These are phyloP conservation scores for Ophion obscuratus DNA, from an alignment of 2,888 invertebrate species.

Conservation along the genomic window DNA sequence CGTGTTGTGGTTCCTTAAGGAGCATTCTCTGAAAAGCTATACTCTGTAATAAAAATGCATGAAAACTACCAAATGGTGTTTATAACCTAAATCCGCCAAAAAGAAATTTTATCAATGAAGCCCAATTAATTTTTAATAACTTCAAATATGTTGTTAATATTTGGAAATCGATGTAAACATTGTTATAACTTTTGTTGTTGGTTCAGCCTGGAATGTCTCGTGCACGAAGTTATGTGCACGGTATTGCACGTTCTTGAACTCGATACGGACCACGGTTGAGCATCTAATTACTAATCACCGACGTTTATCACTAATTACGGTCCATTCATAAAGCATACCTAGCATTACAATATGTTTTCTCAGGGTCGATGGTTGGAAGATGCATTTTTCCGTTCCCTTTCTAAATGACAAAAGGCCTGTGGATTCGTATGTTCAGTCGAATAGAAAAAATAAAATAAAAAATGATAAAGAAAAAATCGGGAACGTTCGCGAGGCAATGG, in stretches of 20 bases:
- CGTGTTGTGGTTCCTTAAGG: too few relatives aligned
- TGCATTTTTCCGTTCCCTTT: slow-evolving; percentile 14
- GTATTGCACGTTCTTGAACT: slow-evolving; percentile 56
- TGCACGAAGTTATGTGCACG: background rate
- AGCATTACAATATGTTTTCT: slow-evolving; percentile 29
- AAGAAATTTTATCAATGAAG: background rate
- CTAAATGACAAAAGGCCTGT: slow-evolving; percentile 11
- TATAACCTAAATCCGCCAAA: too few relatives aligned
- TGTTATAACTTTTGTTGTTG: background rate
- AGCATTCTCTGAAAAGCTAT: too few relatives aligned
- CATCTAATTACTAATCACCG: slow-evolving; percentile 59
- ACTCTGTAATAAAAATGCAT: background rate
- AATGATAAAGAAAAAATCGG: background rate
- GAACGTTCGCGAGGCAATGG: background rate
- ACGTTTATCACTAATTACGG: slow-evolving; percentile 58
- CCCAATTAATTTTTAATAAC: background rate
- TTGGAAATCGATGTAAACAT: background rate
- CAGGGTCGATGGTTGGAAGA: slow-evolving; percentile 12
- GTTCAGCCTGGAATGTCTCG: background rate
- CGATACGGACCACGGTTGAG: slow-evolving; percentile 49
- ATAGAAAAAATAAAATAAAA: background rate
- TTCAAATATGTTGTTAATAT: background rate
- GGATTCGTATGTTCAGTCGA: background rate
- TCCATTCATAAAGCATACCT: slow-evolving; percentile 30
- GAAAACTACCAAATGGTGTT: background rate